A percentile compares a stretch with the other conserved stretches of the same genome.
Conservation (phyloP, 2,113 vertebrate genomes). For the Rallus limicola region DNA sequence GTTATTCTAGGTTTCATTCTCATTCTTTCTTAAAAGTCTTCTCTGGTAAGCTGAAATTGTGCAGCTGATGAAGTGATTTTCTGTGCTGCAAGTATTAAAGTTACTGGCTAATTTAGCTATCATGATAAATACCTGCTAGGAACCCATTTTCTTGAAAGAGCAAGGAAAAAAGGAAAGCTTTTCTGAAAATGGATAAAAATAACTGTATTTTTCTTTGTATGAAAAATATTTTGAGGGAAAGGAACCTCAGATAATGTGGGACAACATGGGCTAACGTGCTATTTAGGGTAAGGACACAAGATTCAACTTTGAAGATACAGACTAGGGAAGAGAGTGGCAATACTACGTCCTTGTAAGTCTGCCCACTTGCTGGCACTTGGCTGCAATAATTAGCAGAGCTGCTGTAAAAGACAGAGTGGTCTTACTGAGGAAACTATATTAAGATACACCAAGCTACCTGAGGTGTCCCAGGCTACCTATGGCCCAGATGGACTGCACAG, state of each 20-base stretch:
- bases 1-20: conserved; percentile 44
- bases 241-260: background rate
- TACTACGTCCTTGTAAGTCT: background rate
- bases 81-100: conserved; percentile 26
- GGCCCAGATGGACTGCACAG: background rate
- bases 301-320: background rate
- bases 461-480: background rate
- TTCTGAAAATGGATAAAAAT: conserved; percentile 26
- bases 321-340: background rate
- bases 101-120: conserved; percentile 54
- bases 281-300: background rate
- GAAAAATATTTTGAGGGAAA: conserved; percentile 43
- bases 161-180: conserved; percentile 9
- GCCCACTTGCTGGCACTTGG: background rate
- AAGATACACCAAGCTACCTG: background rate
- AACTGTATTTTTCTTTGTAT: conserved; percentile 14
- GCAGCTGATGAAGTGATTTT: conserved; percentile 60
- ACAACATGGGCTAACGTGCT: background rate
- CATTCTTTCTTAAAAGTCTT: conserved; percentile 40
- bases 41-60: conserved; percentile 36
- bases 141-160: conserved; percentile 36
- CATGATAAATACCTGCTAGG: conserved; percentile 48
- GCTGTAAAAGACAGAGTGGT: conserved; percentile 3
- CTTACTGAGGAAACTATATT: background rate
- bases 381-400: conserved; percentile 28